Evolutionary conservation across 2,797 vertebrate genomes (phyloP).

Genomic region (Phrynocephalus guinanensis): DNA sequence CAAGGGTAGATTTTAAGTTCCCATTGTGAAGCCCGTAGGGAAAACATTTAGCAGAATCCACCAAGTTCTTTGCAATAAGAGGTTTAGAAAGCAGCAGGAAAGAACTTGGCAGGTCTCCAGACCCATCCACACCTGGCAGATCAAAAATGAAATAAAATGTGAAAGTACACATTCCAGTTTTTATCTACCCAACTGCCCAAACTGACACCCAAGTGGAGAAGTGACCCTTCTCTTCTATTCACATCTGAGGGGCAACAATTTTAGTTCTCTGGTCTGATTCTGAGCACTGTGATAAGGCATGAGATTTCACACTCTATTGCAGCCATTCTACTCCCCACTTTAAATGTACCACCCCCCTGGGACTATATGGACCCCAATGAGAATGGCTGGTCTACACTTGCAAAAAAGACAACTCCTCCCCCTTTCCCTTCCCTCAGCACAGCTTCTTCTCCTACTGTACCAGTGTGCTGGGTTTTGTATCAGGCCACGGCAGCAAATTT

Average conservation of each 20-base stretch:
- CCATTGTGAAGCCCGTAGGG: constrained; percentile 3
- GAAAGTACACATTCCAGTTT: rapidly evolving
- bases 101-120: constrained; percentile 32
- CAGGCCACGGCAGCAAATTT: too few relatives aligned
- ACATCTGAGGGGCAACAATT: neutral
- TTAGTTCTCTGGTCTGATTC: neutral
- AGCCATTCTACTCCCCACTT: neutral
- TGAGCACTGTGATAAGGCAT: neutral
- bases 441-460: neutral
- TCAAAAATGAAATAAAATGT: neutral
- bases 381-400: too few relatives aligned
- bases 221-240: neutral
- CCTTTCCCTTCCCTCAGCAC: neutral
- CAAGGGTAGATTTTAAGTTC: neutral
- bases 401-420: neutral
- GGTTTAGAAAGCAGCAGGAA: neutral
- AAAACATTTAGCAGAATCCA: constrained; percentile 22
- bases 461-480: too few relatives aligned
- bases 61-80: neutral
- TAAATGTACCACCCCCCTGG: too few relatives aligned
- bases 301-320: neutral
- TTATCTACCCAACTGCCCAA: neutral
- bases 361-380: too few relatives aligned
- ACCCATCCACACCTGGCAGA: constrained; percentile 1
- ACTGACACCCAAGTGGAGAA: neutral